A percentile compares a stretch with the other conserved stretches of the same genome.
Evolutionary conservation across 1,140 invertebrate species (phyloP).

Genomic region (Cheumatopsyche charites): DNA sequence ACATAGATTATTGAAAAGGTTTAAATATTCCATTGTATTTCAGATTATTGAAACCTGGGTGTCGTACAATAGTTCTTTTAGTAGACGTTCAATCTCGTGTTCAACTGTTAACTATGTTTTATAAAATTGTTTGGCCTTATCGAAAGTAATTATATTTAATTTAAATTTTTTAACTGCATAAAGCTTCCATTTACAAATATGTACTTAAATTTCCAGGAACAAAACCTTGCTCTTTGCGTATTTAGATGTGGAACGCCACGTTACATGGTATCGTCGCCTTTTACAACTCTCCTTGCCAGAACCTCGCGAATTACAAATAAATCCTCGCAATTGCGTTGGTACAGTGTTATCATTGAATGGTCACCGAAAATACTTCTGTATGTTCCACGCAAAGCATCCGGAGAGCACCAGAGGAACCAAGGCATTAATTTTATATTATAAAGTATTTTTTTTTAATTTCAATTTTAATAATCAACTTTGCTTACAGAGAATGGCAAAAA

Average conservation of each 20-base stretch:
- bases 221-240: constrained; percentile 94
- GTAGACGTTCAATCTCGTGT: constrained; percentile 87
- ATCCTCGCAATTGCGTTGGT: constrained; percentile 95
- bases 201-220: constrained; percentile 63
- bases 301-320: constrained; percentile 84
- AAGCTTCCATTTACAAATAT: not conserved
- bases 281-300: constrained; percentile 84
- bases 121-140: constrained; percentile 93
- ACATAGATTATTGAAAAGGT: not conserved
- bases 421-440: constrained; percentile 57
- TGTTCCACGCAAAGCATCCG: constrained; percentile 94
- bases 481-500: constrained; percentile 67
- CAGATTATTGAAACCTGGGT: constrained; percentile 89
- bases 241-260: constrained; percentile 87
- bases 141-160: constrained; percentile 71
- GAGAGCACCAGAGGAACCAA: constrained; percentile 64
- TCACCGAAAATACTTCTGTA: constrained; percentile 95
- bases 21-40: constrained; percentile 26
- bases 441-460: not conserved
- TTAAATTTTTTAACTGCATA: constrained; percentile 1
- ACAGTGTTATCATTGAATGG: constrained; percentile 96
- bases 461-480: not conserved
- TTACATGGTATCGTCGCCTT: constrained; percentile 91
- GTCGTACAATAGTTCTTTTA: constrained; percentile 88
- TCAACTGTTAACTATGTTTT: constrained; percentile 88